Conservation (phyloP, 2,797 vertebrate genomes). For the Orientallactaga sibirica region DNA sequence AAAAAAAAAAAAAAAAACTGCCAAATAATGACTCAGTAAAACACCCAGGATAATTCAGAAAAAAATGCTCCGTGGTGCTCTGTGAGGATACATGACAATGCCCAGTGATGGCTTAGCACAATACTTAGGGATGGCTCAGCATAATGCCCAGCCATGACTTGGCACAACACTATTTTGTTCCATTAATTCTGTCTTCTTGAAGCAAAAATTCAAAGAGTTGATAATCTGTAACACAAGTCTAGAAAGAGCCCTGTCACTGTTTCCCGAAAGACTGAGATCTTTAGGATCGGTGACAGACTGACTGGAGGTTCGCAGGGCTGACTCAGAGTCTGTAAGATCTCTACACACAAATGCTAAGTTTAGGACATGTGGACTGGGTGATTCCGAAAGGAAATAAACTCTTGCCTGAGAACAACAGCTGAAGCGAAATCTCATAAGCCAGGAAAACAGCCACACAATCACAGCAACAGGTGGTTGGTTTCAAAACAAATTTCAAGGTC, state of each 20-base stretch:
- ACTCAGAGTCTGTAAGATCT: conserved; percentile 80
- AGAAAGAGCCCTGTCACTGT: conserved; percentile 70
- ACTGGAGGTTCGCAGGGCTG: conserved; percentile 55
- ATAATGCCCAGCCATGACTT: neutral
- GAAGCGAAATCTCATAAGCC: conserved; percentile 91
- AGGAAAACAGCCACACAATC: conserved; percentile 92
- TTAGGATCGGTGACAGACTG: conserved; percentile 46
- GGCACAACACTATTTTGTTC: conserved; percentile 16
- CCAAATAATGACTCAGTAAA: too few relatives aligned
- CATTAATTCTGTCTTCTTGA: conserved; percentile 74
- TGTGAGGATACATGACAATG: too few relatives aligned
- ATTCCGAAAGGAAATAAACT: conserved; percentile 93
- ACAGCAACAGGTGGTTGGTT: conserved; percentile 90
- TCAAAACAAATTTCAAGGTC: conserved; percentile 90
- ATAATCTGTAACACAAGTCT: conserved; percentile 80
- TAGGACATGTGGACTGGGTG: conserved; percentile 83
- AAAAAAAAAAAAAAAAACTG: too few relatives aligned
- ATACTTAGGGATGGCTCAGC: neutral
- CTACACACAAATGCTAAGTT: conserved; percentile 78
- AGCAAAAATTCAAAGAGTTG: conserved; percentile 75
- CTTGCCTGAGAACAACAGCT: conserved; percentile 91
- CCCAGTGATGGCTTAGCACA: neutral
- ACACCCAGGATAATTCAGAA: too few relatives aligned
- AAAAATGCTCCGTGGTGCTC: too few relatives aligned
- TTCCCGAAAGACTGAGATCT: conserved; percentile 72